Base-by-base conservation (phyloP, 2,113 vertebrate species). In the Machaerirhynchus nigripectus region DNA sequence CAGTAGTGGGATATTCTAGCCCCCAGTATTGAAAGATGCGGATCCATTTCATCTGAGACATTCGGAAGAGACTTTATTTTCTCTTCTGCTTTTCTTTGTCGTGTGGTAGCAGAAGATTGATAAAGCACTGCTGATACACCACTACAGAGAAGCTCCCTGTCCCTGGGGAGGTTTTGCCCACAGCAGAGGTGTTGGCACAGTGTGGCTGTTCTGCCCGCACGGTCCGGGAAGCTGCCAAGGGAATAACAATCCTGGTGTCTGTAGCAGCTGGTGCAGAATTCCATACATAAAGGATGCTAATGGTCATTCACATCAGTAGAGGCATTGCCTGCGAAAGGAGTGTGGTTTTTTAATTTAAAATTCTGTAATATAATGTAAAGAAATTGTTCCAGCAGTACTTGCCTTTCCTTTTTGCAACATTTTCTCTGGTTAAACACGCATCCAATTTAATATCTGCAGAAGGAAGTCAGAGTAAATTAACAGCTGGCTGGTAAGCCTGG, bases 381-480 rank as follows among this genome's bases (percentile, higher is more conserved):
- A 49, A 92, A 49, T 49, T 39, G 27, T 79, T 49, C 30, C 35
- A 78, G 40, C 37, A 59, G 33, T 31, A 40, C 35, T 65, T 53
- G 63, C 6, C 33, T 70, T 84, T 49, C 28, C 10, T 68, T 88
- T 86, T 83, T 61, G 26, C 18, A 83, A 27, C 21, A 7, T 86
- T 73, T 87, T 55, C 39, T n/a, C 60, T 35, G 6, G 50, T 77
- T 88, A 90, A 93, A 80, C 46, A 49, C 19, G 27, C 22, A 68
- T 78, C 28, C 44, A 75, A 52, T 90, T 74, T 55, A 90, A 78
- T 35, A 39, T 12, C 63, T 61, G 37, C 5, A 21, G 60, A 87
- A 81, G 35, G 68, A 90, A 93, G 44, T 84, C 83, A 75, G 39
- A 75, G 39, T 75, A 92, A 84, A 84, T 95, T 81, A 95, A 52